These are phyloP conservation scores for Desmodus rotundus DNA, from an alignment of 2,113 vertebrate genomes.

Conservation along the genomic window DNA sequence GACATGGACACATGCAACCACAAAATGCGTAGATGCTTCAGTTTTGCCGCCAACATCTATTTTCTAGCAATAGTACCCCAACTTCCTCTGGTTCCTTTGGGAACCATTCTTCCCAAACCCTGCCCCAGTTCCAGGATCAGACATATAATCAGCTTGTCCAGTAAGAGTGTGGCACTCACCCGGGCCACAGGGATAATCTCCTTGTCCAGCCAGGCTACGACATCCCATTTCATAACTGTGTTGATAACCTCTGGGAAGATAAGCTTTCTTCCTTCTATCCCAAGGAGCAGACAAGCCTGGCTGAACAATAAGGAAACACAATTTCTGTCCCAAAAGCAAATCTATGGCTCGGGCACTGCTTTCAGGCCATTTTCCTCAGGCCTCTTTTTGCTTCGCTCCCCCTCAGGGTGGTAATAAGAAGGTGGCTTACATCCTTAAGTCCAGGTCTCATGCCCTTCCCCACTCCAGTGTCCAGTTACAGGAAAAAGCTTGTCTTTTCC, in stretches of 20 bases:
- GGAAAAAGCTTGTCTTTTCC: background rate
- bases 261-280: background rate
- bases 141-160: background rate
- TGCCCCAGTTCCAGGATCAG: background rate
- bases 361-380: background rate
- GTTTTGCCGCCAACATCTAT: background rate
- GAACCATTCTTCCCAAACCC: background rate
- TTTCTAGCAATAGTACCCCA: background rate
- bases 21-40: background rate
- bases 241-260: background rate
- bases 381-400: background rate
- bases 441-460: background rate
- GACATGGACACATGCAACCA: background rate
- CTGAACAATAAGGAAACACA: background rate
- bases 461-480: background rate
- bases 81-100: background rate
- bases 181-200: background rate
- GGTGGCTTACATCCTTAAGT: background rate
- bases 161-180: background rate
- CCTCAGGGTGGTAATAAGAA: too few species aligned
- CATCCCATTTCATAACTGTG: background rate
- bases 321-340: background rate
- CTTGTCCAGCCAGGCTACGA: background rate
- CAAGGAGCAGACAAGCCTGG: background rate
- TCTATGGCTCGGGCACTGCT: background rate